Evolutionary conservation across 1,140 invertebrate genomes (phyloP), one percentile per base, ranked within the genome.

Genomic region (Heliconius eleuchia): DNA sequence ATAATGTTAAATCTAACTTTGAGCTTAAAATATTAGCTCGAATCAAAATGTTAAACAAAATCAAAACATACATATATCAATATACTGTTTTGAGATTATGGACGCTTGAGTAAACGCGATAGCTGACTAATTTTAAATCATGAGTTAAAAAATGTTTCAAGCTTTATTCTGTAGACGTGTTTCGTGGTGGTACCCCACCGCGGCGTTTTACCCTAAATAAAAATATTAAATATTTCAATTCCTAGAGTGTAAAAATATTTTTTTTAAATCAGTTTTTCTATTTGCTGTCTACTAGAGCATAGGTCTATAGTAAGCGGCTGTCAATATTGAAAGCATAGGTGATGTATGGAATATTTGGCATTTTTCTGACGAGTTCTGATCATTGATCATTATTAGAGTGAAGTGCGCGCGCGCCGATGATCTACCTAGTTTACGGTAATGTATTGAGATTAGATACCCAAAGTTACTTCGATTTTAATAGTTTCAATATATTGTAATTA

Each of bases 271-370:
- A 30, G 2, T 30, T 30, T 30, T 1, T 30, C 30, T 30, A 30
- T 30, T 30, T 23, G 9, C 27, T 66, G 23, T 66, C 60, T 66
- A 27, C 60, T 27, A 30, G 18, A 46, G n/a, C 57, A 30, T 71
- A 80, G 50, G 71, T 76, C 79, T 80, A 46, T 85, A 80, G 80
- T 70, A 86, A 80, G 80, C 88, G 88, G 84, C 91, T 93, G 91
- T 92, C 91, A 92, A 82, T 92, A 90, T 89, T 84, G 86, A 87
- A 88, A 87, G 88, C 89, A 88, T 80, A 82, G 84, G 91, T 93
- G 91, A 92, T 92, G 89, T 93, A 92, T 93, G 90, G 89, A 92
- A 91, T 91, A 91, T 91, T 91, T 91, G 89, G 90, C 91, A 92
- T 92, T 92, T 91, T 89, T 91, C 84, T 84, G 85, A 81, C 85